Conservation (phyloP, 2,888 invertebrate genomes). For the Vannuccia rotundouncinata region DNA sequence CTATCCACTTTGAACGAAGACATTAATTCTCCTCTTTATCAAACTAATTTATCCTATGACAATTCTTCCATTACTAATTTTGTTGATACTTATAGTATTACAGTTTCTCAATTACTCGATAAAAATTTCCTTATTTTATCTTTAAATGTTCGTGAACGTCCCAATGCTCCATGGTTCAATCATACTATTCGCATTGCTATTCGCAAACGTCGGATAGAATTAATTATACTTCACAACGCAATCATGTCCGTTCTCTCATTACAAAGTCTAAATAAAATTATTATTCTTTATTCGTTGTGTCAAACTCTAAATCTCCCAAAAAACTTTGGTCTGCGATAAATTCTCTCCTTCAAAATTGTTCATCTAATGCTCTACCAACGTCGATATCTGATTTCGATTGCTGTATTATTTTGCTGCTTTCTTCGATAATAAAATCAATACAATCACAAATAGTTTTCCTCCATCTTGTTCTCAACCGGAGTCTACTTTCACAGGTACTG, state of each 20-base stretch:
- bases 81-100: neutral
- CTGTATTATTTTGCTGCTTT: neutral
- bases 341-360: neutral
- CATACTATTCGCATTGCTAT: neutral
- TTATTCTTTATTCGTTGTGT: neutral
- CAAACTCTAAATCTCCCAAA: neutral
- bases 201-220: neutral
- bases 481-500: neutral
- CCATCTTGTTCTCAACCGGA: neutral
- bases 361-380: neutral
- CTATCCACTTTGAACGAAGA: neutral
- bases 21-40: neutral
- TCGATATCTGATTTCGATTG: neutral
- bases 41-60: neutral
- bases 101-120: neutral
- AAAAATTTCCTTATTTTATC: neutral
- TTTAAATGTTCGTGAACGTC: neutral
- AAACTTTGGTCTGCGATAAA: neutral
- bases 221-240: neutral
- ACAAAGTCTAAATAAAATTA: neutral
- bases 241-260: neutral
- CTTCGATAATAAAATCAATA: neutral
- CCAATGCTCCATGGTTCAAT: neutral
- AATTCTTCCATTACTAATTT: neutral
- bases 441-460: neutral